Evolutionary conservation across 2,888 invertebrate species (phyloP).

Genomic region (Hirtodrosophila histrioides): DNA sequence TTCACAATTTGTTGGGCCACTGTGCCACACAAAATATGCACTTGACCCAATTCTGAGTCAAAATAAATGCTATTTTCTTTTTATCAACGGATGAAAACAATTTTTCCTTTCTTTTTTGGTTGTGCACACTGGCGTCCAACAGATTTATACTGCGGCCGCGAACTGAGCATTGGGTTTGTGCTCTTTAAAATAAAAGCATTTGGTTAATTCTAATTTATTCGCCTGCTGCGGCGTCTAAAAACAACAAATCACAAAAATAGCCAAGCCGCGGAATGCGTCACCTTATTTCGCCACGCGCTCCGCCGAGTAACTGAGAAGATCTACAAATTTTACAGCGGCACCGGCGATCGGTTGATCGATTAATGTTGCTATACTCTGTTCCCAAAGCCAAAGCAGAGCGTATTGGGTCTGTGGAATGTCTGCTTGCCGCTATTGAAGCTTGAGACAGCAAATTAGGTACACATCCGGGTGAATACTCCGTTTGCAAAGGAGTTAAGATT

Average conservation of each 20-base stretch:
- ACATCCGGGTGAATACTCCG: too few relatives aligned
- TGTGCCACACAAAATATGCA: slow-evolving; percentile 48
- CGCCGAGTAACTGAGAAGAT: slow-evolving; percentile 49
- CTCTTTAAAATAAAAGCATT: slow-evolving; percentile 17
- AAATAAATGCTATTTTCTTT: not conserved
- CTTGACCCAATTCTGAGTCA: slow-evolving; percentile 47
- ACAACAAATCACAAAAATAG: slow-evolving; percentile 59
- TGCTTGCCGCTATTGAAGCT: too few relatives aligned
- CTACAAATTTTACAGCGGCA: slow-evolving; percentile 37
- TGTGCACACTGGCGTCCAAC: slow-evolving; percentile 1
- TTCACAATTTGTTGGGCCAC: slow-evolving; percentile 26
- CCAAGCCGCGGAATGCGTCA: slow-evolving; percentile 55
- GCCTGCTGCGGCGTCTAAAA: slow-evolving; percentile 6
- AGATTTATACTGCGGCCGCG: slow-evolving; percentile 4
- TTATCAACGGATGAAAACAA: slow-evolving; percentile 1
- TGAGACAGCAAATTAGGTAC: too few relatives aligned
- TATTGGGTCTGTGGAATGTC: too few relatives aligned
- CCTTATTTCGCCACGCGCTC: slow-evolving; percentile 42
- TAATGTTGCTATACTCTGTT: slow-evolving; percentile 17
- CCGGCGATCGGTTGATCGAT: slow-evolving; percentile 47
- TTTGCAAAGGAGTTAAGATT: too few relatives aligned
- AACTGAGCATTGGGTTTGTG: slow-evolving; percentile 18
- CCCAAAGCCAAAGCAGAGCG: too few relatives aligned
- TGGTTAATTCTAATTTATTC: slow-evolving; percentile 26
- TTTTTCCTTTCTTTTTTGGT: not conserved